Evolutionary conservation across 1,140 invertebrate species (phyloP).

Genomic region (Drosophila ercepeae): DNA sequence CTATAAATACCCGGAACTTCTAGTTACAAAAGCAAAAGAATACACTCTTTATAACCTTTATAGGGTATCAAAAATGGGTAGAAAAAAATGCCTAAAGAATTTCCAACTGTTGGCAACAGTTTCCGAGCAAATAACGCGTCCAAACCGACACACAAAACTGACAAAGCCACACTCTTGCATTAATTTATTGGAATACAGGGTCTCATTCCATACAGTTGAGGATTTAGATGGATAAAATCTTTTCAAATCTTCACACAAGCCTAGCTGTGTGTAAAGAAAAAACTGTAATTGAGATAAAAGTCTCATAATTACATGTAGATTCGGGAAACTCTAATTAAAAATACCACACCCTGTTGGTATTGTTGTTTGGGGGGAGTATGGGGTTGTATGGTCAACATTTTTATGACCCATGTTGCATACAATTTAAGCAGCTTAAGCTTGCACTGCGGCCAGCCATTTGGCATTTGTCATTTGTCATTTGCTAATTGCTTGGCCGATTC

Average conservation of each 20-base stretch:
- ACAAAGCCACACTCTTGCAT: conserved; percentile 12
- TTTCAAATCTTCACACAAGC: too few species aligned
- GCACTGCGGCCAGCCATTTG: neutral
- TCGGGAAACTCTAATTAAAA: too few species aligned
- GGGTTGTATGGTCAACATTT: conserved; percentile 5
- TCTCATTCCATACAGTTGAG: neutral
- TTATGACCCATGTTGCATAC: conserved; percentile 39
- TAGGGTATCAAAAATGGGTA: neutral
- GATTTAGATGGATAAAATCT: too few species aligned
- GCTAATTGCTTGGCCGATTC: conserved; percentile 41
- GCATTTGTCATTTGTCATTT: conserved; percentile 43
- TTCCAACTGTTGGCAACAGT: conserved; percentile 12
- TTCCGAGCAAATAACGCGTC: conserved; percentile 20
- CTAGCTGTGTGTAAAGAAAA: too few species aligned
- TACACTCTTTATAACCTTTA: neutral
- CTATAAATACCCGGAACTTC: neutral
- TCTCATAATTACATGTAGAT: too few species aligned
- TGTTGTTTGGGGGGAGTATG: neutral
- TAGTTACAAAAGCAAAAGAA: too few species aligned
- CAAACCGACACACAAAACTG: conserved; percentile 1
- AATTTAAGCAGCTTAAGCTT: conserved; percentile 63
- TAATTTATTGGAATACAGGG: conserved; percentile 14
- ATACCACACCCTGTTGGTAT: neutral
- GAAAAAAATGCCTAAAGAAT: neutral
- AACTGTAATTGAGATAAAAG: too few species aligned